phyloP scores from a whole-genome alignment of 2,888 invertebrate species.

The Dioctria rufipes region DNA sequence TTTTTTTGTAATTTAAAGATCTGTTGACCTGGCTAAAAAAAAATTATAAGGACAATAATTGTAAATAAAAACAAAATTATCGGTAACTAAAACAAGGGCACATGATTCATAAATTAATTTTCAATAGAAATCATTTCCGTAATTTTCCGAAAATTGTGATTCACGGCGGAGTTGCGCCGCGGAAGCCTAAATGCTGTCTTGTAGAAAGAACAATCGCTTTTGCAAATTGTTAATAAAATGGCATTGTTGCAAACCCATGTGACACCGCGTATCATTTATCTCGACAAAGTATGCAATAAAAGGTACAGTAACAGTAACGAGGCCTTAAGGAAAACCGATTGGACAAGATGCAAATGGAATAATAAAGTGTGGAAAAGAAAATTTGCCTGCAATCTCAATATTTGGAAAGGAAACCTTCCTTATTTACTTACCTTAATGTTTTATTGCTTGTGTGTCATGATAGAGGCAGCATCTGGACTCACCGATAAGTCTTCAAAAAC shows the following conservation, averaged over 20 bases:
- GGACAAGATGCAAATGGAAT: constrained; percentile 7
- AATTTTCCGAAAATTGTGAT: neutral
- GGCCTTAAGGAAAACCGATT: neutral
- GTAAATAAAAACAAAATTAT: neutral
- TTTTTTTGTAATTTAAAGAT: neutral
- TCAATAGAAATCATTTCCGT: neutral
- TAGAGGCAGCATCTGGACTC: constrained; percentile 22
- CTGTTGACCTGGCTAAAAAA: neutral
- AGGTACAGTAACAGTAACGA: neutral
- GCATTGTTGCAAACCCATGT: constrained; percentile 17
- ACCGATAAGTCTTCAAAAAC: constrained; percentile 12
- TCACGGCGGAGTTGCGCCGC: neutral
- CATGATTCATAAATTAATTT: constrained; percentile 2
- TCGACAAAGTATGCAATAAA: constrained; percentile 21
- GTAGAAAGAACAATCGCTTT: neutral
- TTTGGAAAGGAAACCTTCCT: constrained; percentile 18
- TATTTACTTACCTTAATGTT: constrained; percentile 30
- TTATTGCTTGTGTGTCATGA: constrained; percentile 38
- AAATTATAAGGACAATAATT: constrained; percentile 14
- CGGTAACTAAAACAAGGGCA: neutral
- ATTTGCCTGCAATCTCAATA: neutral
- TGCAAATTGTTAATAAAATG: constrained; percentile 19
- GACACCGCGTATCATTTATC: constrained; percentile 28
- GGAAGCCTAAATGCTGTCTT: constrained; percentile 29
- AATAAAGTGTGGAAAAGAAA: neutral